Evolutionary conservation across 2,113 vertebrate species (phyloP), one percentile per base, ranked within the genome.

Genomic region (Phrynocephalus versicolor): DNA sequence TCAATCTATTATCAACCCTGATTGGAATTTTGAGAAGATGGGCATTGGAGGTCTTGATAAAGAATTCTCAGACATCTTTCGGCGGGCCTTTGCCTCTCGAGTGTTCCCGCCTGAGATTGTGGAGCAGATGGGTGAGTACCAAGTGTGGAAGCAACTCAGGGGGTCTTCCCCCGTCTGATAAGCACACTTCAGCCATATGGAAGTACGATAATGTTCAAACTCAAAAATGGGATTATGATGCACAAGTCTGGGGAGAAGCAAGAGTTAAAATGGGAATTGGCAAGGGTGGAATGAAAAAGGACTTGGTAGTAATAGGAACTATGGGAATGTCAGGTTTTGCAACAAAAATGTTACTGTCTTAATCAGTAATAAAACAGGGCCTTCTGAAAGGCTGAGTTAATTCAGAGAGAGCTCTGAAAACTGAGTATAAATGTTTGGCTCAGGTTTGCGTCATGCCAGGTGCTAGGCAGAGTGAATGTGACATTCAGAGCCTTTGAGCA

Each of bases 11-110:
- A 99, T 99, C 95, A 99, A 98, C 92, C 99, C 98, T 0, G 99
- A 99, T 93, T 99, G 98, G 99, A 99, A 99, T 91, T 99, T 99
- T 93, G 99, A 99, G 96, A 97, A 97, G 86, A 99, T 99, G 98
- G 99, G 98, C 3, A 99, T 99, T 3, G 99, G 99, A 15, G 99
- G 99, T 80, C 96, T 99, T 3, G 99, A 99, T 95, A 99, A 96
- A 85, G 99, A 99, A 86, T 99, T 99, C 87, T 99, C 98, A 0
- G 98, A 97, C 88, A 99, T 99, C 92, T 99, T 99, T 93, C 97
- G 98, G 9, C 86, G 99, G 90, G 98, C 99, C 14, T 99, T 99
- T 84, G 99, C 99, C 85, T 99, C 99, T 5, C 94, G 99, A 80
- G 99, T 99, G 85, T 99, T 99, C 92, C 99, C 99, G 70, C 97